Evolutionary conservation across 2,113 vertebrate genomes (phyloP), one percentile per base, ranked within the genome.

Genomic region (Pleuronectes platessa): DNA sequence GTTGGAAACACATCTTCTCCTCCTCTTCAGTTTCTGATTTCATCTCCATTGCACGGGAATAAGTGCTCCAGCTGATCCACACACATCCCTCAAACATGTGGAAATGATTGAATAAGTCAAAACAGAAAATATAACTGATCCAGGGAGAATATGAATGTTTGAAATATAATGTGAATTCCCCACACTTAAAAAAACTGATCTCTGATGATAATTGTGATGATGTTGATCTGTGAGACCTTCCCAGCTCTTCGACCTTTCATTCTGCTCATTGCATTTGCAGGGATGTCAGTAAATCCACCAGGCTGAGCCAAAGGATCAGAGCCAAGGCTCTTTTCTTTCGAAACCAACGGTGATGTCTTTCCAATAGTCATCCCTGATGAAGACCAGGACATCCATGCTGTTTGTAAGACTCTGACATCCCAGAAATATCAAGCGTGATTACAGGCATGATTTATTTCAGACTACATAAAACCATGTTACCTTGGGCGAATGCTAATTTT

Each of bases 381-480:
- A 83, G 76, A 81, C 27, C 85, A 87, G 73, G 54, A 69, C 62
- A 60, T 58, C 54, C 37, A 79, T 76, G 77, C 76, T 83, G 53
- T 89, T 65, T 67, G 60, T 69, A 63, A 76, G 71, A 75, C 55
- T 79, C 78, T 73, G 75, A 74, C 70, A 85, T 79, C 65, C 61
- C 45, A 26, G 20, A 73, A 80, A 75, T 79, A 82, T 74, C 40
- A 81, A 61, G 51, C 61, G 21, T 80, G 68, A 84, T 82, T 82
- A 71, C 37, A 82, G 66, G 62, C 58, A 53, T 80, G 75, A 74
- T 58, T 66, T 61, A 51, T 58, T 68, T 75, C 51, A 81, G 53
- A 71, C 73, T 68, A 66, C 20, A 74, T 45, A 61, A 71, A 78
- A 58, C 27, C 31, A 9, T 61, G 51, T 67, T 58, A 51, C 58